Evolutionary conservation across 2,113 vertebrate genomes (phyloP).

Genomic region (Cairina moschata): DNA sequence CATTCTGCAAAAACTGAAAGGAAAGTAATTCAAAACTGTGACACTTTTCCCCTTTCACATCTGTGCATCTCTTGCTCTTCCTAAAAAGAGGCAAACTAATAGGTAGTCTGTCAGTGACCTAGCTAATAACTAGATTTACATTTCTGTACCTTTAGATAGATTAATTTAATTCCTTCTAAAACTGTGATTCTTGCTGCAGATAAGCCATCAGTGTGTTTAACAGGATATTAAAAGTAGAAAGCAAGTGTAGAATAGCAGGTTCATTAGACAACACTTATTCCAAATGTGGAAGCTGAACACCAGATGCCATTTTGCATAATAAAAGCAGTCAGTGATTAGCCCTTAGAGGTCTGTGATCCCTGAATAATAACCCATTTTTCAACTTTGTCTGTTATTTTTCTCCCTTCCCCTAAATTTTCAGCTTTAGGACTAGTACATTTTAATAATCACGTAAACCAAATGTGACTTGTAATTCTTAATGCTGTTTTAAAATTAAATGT

Average conservation of each 20-base stretch:
- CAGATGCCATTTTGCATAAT: conserved; percentile 71
- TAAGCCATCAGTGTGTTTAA: conserved; percentile 42
- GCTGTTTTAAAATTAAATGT: background rate
- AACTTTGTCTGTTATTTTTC: conserved; percentile 35
- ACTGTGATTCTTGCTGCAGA: background rate
- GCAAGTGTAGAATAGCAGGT: conserved; percentile 31
- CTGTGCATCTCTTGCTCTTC: background rate
- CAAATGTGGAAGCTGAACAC: conserved; percentile 49
- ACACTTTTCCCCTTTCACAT: background rate
- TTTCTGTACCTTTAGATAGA: conserved; percentile 24
- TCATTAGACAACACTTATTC: conserved; percentile 60
- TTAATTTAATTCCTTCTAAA: conserved; percentile 40
- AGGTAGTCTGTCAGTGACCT: background rate
- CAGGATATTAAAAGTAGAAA: conserved; percentile 52
- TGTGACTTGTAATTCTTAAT: background rate
- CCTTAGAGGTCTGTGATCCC: conserved; percentile 47
- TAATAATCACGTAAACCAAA: background rate
- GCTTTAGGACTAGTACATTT: background rate
- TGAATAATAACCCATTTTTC: conserved; percentile 58
- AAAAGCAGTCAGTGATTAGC: conserved; percentile 61
- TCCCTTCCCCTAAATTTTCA: background rate
- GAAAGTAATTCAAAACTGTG: conserved; percentile 1
- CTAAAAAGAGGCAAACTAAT: background rate
- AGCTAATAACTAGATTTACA: conserved; percentile 36
- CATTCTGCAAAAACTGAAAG: background rate